Percentiles rank a stretch among this genome's conserved stretches.
Evolutionary conservation across 2,888 invertebrate genomes (phyloP).

Genomic region (Parnassius glacialis): DNA sequence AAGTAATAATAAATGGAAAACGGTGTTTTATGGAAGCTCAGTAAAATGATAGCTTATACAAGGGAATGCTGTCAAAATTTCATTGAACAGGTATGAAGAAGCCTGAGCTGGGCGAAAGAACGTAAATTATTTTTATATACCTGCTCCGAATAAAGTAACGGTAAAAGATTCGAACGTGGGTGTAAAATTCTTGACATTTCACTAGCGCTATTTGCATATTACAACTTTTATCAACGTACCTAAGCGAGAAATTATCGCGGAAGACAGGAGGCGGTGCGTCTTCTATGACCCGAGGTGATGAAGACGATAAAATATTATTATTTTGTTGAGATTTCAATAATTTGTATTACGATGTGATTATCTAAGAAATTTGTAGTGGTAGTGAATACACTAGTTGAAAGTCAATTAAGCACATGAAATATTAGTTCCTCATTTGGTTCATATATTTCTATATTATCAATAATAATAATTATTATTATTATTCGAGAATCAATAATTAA

Average conservation of each 20-base stretch:
- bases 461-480: too few relatives aligned
- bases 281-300: slow-evolving; percentile 40
- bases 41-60: slow-evolving; percentile 21
- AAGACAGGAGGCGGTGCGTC: slow-evolving; percentile 57
- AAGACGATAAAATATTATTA: slow-evolving; percentile 31
- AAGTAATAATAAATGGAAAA: slow-evolving; percentile 13
- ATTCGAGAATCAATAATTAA: too few relatives aligned
- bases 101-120: slow-evolving; percentile 21
- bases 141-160: slow-evolving; percentile 64
- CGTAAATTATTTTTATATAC: slow-evolving; percentile 27
- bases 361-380: too few relatives aligned
- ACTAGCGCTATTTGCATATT: slow-evolving; percentile 75
- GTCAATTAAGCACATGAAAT: too few relatives aligned
- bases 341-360: neutral
- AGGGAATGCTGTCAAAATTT: slow-evolving; percentile 19
- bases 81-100: slow-evolving; percentile 6
- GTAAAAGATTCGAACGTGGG: slow-evolving; percentile 55
- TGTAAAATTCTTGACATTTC: slow-evolving; percentile 73
- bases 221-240: slow-evolving; percentile 73
- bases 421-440: too few relatives aligned
- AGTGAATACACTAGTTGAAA: too few relatives aligned
- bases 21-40: slow-evolving; percentile 18
- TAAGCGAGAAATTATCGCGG: slow-evolving; percentile 62
- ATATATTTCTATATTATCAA: too few relatives aligned
- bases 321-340: slow-evolving; percentile 1